Evolutionary conservation across 2,888 invertebrate species (phyloP), one percentile per base, ranked within the genome.

Genomic region (Drosophila sordidula): DNA sequence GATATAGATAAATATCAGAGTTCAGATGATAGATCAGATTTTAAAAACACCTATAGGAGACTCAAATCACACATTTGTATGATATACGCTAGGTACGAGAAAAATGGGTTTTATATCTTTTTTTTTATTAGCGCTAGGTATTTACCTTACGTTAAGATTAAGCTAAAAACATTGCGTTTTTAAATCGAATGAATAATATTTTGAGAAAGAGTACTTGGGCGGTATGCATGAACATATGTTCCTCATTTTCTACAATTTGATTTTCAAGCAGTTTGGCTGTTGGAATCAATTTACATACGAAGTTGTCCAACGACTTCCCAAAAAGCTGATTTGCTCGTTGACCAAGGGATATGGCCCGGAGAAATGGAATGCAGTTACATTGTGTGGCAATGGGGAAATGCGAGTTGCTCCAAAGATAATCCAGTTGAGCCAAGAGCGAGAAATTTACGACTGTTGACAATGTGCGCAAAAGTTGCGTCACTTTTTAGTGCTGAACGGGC

Each of bases 381-480:
- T 6, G 52, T 32, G 39, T 39, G 47, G 46, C 22, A 59, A 41
- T 54, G 4, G 4, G 34, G 34, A 62, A 76, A 62, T 58, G 39
- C 38, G 50, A 62, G 57, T 50, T 41, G 62, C 57, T 69, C 58
- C 54, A 50, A 63, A 57, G 73, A 78, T 82, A 87, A 82, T 83
- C 74, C 69, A 78, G 84, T 65, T 64, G 65, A 39, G 64, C 51
- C 63, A 51, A 41, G 58, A 57, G 46, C 16, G 47, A 32, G 18
- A 58, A 65, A 65, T 85, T 82, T 85, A 87, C 82, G 87, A 82
- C 73, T 76, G 87, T 87, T 85, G 87, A 82, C 87, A 85, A 73
- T 85, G 87, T 87, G 68, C 52, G 78, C 75, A 51, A 72, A 82
- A 81, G 86, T 85, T 87, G 73, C 79, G 79, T 87, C 87, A 81